Base-by-base conservation (phyloP, 2,113 vertebrate species). In the Aptenodytes forsteri region DNA sequence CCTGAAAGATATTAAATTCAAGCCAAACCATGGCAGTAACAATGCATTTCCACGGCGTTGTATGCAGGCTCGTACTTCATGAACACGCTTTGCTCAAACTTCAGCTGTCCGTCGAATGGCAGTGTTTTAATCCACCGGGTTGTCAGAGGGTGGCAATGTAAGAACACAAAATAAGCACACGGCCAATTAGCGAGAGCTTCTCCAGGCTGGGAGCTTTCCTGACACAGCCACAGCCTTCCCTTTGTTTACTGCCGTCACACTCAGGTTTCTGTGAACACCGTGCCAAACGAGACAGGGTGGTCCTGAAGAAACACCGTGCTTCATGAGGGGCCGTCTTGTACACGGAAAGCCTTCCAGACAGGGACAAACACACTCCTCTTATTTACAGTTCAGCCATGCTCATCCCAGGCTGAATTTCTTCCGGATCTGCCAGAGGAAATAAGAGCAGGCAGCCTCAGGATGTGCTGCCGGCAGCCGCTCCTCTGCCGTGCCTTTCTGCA, bases 81-180 rank as follows among this genome's bases (percentile, higher is more conserved):
- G 15, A 56, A 36, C 25, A 16, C 0, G 7, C 14, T 25, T 58
- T 36, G 64, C 71, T 42, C 32, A 66, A 36, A 52, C 62, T 38
- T 46, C 64, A n/a, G 64, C 59, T 5, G 19, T 6, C 13, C 2
- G 1, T 17, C 0, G 10, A 34, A 49, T 4, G 5, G n/a, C 64
- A 59, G 52, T 23, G 70, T 38, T 91, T 96, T 76, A 70, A 89
- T 97, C 83, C 67, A 13, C 67, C 2, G 2, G n/a, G 7, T 71
- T 86, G 96, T 97, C 97, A 72, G 93, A 96, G 84, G 96, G 96
- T 97, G 96, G 96, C 96, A 95, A 97, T 95, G 46, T 97, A 96
- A 79, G 95, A 93, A 81, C 93, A 87, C 42, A 36, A 7, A 95
- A 95, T 18, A 38, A 92, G 29, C 86, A 56, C 59, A 40, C 1